A percentile compares a stretch with the other conserved stretches of the same genome.
phyloP scores from a whole-genome alignment of 2,888 invertebrate species.

The Malachius bipustulatus region DNA sequence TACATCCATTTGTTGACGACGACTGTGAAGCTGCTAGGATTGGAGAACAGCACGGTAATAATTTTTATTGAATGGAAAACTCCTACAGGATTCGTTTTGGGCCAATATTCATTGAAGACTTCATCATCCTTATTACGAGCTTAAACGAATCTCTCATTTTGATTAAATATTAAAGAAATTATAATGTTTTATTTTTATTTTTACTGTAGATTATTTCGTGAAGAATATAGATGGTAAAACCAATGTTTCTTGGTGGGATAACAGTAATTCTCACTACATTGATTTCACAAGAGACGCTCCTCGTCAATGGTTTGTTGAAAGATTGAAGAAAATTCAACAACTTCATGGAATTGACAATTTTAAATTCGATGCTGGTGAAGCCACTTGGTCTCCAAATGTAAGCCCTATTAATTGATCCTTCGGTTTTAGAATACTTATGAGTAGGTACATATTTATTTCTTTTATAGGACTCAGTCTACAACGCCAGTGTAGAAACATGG shows the following conservation, averaged over 20 bases:
- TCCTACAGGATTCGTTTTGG: too few relatives aligned
- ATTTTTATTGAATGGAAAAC: too few relatives aligned
- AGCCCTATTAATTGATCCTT: not conserved
- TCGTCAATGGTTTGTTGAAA: constrained; percentile 43
- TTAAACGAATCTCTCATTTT: too few relatives aligned
- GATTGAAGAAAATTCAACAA: constrained; percentile 43
- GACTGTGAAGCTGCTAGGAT: constrained; percentile 42
- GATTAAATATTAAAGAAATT: too few relatives aligned
- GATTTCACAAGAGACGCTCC: constrained; percentile 65
- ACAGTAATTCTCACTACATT: constrained; percentile 45
- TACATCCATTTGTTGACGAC: constrained; percentile 75
- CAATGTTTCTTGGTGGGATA: constrained; percentile 41
- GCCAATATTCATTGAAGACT: too few relatives aligned
- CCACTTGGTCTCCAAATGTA: constrained; percentile 54
- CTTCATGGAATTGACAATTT: constrained; percentile 58
- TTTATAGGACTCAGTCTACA: constrained; percentile 10
- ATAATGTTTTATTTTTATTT: too few relatives aligned
- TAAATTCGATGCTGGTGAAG: constrained; percentile 76
- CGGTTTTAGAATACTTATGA: too few relatives aligned
- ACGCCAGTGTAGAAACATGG: constrained; percentile 19
- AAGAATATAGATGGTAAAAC: constrained; percentile 41
- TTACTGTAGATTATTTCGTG: constrained; percentile 40
- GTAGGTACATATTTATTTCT: too few relatives aligned
- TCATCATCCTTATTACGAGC: too few relatives aligned
- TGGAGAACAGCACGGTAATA: constrained; percentile 13